Evolutionary conservation across 2,113 vertebrate species (phyloP).

Genomic region (Plectropomus leopardus): DNA sequence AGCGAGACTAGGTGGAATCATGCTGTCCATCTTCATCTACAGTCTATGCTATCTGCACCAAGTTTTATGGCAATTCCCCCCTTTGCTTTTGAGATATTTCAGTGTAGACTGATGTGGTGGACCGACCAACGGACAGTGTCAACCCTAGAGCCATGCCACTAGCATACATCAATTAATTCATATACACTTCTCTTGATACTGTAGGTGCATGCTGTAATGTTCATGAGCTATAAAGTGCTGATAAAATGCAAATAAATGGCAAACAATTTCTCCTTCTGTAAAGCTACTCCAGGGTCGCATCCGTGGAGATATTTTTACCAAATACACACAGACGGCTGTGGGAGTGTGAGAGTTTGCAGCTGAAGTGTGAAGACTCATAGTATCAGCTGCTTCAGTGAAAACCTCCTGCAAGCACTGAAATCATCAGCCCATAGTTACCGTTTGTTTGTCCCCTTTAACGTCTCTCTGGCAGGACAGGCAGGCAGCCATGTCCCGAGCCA

Average conservation of each 20-base stretch:
- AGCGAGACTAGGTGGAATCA: no score
- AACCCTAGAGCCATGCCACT: neutral
- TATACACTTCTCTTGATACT: neutral
- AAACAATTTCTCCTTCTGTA: neutral
- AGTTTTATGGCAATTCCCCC: neutral
- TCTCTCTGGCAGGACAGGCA: slow-evolving; percentile 75
- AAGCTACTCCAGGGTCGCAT: slow-evolving; percentile 1
- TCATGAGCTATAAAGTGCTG: neutral
- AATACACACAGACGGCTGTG: slow-evolving; percentile 14
- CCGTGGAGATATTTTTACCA: slow-evolving; percentile 30
- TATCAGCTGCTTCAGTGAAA: neutral
- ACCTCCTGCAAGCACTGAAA: neutral
- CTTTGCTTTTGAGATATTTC: slow-evolving; percentile 1
- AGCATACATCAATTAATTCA: neutral
- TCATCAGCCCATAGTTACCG: slow-evolving; percentile 71
- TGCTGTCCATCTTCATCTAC: no score
- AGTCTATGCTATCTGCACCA: neutral
- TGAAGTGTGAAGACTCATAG: slow-evolving; percentile 4
- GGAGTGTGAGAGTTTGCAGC: slow-evolving; percentile 49
- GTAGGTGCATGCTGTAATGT: neutral
- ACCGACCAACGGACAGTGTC: neutral
- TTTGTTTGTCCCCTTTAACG: slow-evolving; percentile 53
- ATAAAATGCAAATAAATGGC: slow-evolving; percentile 23
- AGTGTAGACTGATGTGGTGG: neutral
- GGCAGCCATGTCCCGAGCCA: slow-evolving; percentile 68